phyloP scores from a whole-genome alignment of 2,113 vertebrate species.

The Menidia beryllina region DNA sequence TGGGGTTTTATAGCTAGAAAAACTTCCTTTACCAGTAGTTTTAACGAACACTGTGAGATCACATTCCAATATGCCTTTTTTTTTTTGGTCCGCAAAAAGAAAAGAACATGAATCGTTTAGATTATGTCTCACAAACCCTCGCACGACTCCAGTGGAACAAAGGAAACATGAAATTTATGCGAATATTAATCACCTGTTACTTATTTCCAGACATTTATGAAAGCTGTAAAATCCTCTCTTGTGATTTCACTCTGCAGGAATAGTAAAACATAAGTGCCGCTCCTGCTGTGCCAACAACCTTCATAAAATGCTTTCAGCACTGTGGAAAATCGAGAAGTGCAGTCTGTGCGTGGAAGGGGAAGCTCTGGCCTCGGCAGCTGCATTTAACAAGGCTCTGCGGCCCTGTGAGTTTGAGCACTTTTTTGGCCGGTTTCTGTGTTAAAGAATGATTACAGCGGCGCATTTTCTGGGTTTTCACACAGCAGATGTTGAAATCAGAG shows the following conservation, averaged over 20 bases:
- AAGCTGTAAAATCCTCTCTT: slow-evolving; percentile 16
- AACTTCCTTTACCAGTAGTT: no score
- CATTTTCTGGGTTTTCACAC: background rate
- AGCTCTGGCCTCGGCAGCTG: slow-evolving; percentile 43
- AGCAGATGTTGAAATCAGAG: slow-evolving; percentile 43
- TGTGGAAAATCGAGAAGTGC: slow-evolving; percentile 43
- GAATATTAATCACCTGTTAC: background rate
- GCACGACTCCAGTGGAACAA: background rate
- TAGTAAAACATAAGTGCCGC: slow-evolving; percentile 53
- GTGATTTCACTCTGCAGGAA: slow-evolving; percentile 26
- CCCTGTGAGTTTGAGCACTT: slow-evolving; percentile 56
- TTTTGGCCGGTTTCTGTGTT: slow-evolving; percentile 31
- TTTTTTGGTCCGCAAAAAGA: background rate
- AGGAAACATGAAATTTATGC: background rate
- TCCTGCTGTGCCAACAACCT: slow-evolving; percentile 57
- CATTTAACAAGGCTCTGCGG: slow-evolving; percentile 64
- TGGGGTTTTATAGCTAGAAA: background rate
- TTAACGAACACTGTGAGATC: background rate
- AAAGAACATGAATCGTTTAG: background rate
- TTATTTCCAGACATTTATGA: slow-evolving; percentile 18
- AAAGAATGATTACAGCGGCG: slow-evolving; percentile 36
- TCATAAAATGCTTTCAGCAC: slow-evolving; percentile 67
- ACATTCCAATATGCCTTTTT: background rate
- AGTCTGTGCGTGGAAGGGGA: slow-evolving; percentile 14
- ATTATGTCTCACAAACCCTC: background rate